phyloP scores from a whole-genome alignment of 2,797 vertebrate genomes.

The Siniperca scherzeri region DNA sequence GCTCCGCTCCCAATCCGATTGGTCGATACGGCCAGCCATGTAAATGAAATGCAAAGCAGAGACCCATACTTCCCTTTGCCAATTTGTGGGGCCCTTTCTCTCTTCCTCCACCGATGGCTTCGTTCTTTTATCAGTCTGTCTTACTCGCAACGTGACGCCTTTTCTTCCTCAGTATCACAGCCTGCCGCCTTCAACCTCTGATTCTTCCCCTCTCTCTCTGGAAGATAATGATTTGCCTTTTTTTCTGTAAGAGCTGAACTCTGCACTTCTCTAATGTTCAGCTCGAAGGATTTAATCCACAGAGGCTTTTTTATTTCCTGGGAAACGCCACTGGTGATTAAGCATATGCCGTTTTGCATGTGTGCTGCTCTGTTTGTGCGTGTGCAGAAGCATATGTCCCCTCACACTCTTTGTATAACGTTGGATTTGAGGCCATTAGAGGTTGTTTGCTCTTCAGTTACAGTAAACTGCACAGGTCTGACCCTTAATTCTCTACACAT shows the following conservation, averaged over 20 bases:
- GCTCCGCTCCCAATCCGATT: conserved; percentile 88
- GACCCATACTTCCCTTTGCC: conserved; percentile 80
- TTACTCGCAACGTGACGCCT: conserved; percentile 69
- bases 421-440: conserved; percentile 37
- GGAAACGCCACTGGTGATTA: conserved; percentile 76
- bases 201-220: conserved; percentile 58
- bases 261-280: conserved; percentile 79
- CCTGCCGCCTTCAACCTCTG: conserved; percentile 66
- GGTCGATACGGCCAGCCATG: conserved; percentile 91
- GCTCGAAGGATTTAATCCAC: conserved; percentile 75
- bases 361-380: conserved; percentile 33
- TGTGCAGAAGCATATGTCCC: conserved; percentile 36
- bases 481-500: background rate
- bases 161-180: conserved; percentile 71
- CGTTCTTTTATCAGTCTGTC: conserved; percentile 76
- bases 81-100: conserved; percentile 75
- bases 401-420: conserved; percentile 83
- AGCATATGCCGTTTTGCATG: conserved; percentile 64
- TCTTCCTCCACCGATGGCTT: conserved; percentile 67
- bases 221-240: conserved; percentile 75
- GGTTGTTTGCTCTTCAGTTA: conserved; percentile 2
- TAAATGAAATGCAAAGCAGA: conserved; percentile 94
- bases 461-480: background rate
- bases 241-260: conserved; percentile 78
- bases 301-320: conserved; percentile 68